A percentile compares a stretch with the other conserved stretches of the same genome.
Evolutionary conservation across 2,113 vertebrate genomes (phyloP).

Genomic region (Tor tambroides): DNA sequence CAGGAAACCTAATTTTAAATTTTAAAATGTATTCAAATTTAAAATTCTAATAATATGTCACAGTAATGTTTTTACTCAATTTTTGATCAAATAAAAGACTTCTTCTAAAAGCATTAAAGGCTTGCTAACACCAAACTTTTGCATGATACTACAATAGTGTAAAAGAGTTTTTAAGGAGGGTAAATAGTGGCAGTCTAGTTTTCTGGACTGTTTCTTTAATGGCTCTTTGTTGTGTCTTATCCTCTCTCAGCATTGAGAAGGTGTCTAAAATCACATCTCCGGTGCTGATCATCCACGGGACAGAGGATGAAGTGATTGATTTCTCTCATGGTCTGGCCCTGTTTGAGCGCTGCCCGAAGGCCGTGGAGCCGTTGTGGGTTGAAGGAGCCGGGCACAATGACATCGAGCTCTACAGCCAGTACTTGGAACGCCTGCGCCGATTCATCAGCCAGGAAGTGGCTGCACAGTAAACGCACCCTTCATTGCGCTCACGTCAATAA

Average conservation of each 20-base stretch:
- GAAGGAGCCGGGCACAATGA: conserved; percentile 98
- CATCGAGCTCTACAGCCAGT: conserved; percentile 99
- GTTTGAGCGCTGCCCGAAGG: conserved; percentile 95
- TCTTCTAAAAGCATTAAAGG: too few species aligned
- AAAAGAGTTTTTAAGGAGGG: background rate
- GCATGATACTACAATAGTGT: too few species aligned
- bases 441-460: conserved; percentile 97
- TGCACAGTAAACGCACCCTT: conserved; percentile 65
- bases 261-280: conserved; percentile 97
- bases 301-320: conserved; percentile 97
- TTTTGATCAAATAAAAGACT: background rate
- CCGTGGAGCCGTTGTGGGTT: conserved; percentile 98
- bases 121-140: too few species aligned
- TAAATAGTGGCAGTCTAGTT: background rate
- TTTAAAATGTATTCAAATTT: too few species aligned
- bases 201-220: background rate
- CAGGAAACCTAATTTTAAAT: too few species aligned
- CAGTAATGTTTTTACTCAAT: background rate
- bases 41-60: too few species aligned
- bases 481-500: conserved; percentile 14
- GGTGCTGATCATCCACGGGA: conserved; percentile 97
- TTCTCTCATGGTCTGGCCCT: conserved; percentile 97
- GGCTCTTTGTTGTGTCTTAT: background rate
- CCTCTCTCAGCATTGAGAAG: conserved; percentile 89
- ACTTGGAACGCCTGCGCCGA: conserved; percentile 94